These are phyloP conservation scores for Melanchra persicariae DNA, from an alignment of 2,888 invertebrate genomes.

Conservation along the genomic window DNA sequence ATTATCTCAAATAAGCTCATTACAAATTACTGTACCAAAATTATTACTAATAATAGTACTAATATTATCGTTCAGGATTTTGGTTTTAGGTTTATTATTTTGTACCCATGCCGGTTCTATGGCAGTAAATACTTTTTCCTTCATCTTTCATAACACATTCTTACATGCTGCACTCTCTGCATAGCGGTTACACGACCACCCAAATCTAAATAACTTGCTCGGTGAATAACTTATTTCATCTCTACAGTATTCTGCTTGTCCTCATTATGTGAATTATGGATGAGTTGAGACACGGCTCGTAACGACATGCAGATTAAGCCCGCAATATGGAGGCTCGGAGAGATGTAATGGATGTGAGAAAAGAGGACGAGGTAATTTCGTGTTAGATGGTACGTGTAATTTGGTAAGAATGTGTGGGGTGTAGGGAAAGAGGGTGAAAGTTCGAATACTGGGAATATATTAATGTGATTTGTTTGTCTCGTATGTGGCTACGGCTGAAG, in stretches of 20 bases:
- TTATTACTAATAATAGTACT: too few species aligned
- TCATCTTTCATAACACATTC: too few species aligned
- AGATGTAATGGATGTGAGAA: constrained; percentile 59
- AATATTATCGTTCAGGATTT: too few species aligned
- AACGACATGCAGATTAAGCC: constrained; percentile 88
- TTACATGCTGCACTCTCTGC: too few species aligned
- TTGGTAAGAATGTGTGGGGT: constrained; percentile 4
- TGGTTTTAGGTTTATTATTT: too few species aligned
- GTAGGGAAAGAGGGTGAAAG: neutral
- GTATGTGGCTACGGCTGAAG: too few species aligned
- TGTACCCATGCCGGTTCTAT: too few species aligned
- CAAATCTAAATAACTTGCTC: constrained; percentile 54
- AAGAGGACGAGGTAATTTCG: constrained; percentile 75
- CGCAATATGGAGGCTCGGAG: constrained; percentile 73
- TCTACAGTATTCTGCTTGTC: constrained; percentile 72
- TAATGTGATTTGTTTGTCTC: too few species aligned
- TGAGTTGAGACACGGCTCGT: constrained; percentile 84
- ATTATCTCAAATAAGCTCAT: too few species aligned
- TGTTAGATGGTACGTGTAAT: constrained; percentile 41
- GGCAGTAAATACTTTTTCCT: too few species aligned
- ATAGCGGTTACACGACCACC: constrained; percentile 4
- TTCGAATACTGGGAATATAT: neutral
- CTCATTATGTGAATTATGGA: constrained; percentile 89
- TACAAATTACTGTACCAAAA: neutral
- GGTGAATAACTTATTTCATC: constrained; percentile 68